phyloP scores from a whole-genome alignment of 2,888 invertebrate species.

The Embidobia sp. region DNA sequence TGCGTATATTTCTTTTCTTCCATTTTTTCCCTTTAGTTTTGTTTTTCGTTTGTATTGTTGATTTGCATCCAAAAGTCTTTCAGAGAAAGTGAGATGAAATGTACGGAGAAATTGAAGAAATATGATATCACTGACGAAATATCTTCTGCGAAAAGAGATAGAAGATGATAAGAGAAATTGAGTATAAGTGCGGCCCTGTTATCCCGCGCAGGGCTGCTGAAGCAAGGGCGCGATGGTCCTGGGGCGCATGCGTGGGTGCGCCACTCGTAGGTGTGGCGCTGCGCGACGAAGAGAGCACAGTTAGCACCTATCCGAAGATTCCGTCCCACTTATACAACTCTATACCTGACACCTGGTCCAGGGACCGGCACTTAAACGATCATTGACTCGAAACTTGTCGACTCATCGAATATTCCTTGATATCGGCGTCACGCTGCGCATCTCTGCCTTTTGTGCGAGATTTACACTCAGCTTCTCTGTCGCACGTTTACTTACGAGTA shows the following conservation, averaged over 20 bases:
- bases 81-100: too few relatives aligned
- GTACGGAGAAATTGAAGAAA: too few relatives aligned
- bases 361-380: constrained; percentile 69
- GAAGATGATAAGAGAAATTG: constrained; percentile 1
- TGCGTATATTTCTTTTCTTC: too few relatives aligned
- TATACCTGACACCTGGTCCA: constrained; percentile 69
- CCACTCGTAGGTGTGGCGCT: constrained; percentile 63
- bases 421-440: constrained; percentile 53
- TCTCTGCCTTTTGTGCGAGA: constrained; percentile 58
- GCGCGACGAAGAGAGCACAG: constrained; percentile 64
- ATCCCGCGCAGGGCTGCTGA: constrained; percentile 33
- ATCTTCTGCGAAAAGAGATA: too few relatives aligned
- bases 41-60: too few relatives aligned
- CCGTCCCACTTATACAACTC: constrained; percentile 67
- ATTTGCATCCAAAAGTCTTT: too few relatives aligned
- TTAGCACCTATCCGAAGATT: constrained; percentile 68
- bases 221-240: constrained; percentile 27
- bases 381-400: constrained; percentile 70
- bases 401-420: constrained; percentile 66
- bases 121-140: too few relatives aligned
- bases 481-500: constrained; percentile 20
- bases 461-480: constrained; percentile 41
- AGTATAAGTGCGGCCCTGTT: constrained; percentile 16
- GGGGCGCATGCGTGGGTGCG: constrained; percentile 62
- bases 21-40: too few relatives aligned